Evolutionary conservation across 1,140 invertebrate genomes (phyloP).

Genomic region (Drosophila sulfurigaster): DNA sequence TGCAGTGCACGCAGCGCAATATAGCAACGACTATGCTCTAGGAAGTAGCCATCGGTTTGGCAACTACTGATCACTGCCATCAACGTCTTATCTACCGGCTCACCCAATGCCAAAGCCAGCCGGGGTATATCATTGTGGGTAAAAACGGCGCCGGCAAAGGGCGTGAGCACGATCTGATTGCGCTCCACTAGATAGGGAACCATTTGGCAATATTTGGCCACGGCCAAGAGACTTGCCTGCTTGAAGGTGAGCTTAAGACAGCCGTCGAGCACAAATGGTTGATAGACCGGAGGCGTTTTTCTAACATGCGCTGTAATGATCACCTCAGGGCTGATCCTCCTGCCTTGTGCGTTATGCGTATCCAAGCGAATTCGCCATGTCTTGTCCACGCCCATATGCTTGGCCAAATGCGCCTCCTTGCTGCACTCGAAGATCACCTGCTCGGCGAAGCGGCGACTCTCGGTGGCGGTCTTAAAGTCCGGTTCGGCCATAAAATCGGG

Average conservation of each 20-base stretch:
- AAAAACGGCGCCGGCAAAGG: conserved; percentile 61
- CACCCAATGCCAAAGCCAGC: conserved; percentile 42
- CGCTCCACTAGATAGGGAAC: conserved; percentile 53
- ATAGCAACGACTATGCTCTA: conserved; percentile 62
- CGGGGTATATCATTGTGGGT: conserved; percentile 41
- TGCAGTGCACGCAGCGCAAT: conserved; percentile 54
- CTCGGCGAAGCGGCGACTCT: conserved; percentile 61
- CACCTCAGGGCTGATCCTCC: conserved; percentile 10
- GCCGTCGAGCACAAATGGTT: conserved; percentile 44
- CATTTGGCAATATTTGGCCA: conserved; percentile 64
- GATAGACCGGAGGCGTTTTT: conserved; percentile 29
- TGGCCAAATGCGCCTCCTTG: conserved; percentile 57
- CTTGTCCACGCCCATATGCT: conserved; percentile 29
- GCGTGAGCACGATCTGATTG: conserved; percentile 58
- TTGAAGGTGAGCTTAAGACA: conserved; percentile 58
- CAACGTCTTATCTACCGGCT: conserved; percentile 33
- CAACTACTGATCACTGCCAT: conserved; percentile 66
- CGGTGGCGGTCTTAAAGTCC: conserved; percentile 38
- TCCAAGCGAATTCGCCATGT: conserved; percentile 45
- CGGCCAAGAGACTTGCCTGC: conserved; percentile 66
- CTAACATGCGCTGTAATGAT: conserved; percentile 35
- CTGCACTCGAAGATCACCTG: conserved; percentile 58
- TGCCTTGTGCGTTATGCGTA: neutral
- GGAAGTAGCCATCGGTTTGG: conserved; percentile 60
- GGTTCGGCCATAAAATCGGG: conserved; percentile 54